Base-by-base conservation (phyloP, 92 coral and sea anemone genomes). In the Epizoanthus rinbou region DNA sequence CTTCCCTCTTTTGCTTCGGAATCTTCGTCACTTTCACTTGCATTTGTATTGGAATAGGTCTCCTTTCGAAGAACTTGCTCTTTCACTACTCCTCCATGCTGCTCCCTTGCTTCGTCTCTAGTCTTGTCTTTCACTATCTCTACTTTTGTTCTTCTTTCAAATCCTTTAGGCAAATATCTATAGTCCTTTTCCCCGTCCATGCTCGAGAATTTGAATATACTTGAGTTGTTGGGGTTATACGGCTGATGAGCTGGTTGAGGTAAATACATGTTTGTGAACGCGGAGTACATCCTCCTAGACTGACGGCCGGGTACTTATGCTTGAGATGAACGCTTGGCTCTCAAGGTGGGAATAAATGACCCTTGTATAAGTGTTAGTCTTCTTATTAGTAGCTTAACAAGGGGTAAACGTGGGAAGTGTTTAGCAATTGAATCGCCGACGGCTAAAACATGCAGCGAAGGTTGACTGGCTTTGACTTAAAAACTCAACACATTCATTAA, bases 401-500 rank as follows among this genome's bases (percentile, higher is more conserved):
- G 80, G 59, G 82, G 71, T 78, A 78, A 78, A 78, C 82, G 71
- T 78, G 82, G 82, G 82, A 78, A 78, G 35, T 76, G 81, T 58
- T 76, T 78, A 78, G 71, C 71, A 78, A 78, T 78, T 43, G 62
- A 41, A 78, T 78, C 15, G 82, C 82, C 71, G 70, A 62, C 66
- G 72, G 82, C 82, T 59, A 78, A n/a, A 63, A 62, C 71, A 78
- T 23, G 82, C 58, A 62, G 70, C 31, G 59, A 78, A 78, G 90
- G 78, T 87, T 87, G 88, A 88, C 86, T 87, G 89, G 85, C 90
- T 85, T 87, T 90, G 86, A 89, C 85, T 85, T 86, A 83, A 81
- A 81, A 65, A 87, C 80, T 83, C 86, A 83, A 84, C 91, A 86
- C 92, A 90, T 90, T 90, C 92, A 93, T 91, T 85, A 68, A 62